Percentiles rank a stretch among this genome's conserved stretches.
These are phyloP conservation scores for Notoglanidium macrostoma DNA, from an alignment of 2,797 vertebrate species.

Conservation along the genomic window DNA sequence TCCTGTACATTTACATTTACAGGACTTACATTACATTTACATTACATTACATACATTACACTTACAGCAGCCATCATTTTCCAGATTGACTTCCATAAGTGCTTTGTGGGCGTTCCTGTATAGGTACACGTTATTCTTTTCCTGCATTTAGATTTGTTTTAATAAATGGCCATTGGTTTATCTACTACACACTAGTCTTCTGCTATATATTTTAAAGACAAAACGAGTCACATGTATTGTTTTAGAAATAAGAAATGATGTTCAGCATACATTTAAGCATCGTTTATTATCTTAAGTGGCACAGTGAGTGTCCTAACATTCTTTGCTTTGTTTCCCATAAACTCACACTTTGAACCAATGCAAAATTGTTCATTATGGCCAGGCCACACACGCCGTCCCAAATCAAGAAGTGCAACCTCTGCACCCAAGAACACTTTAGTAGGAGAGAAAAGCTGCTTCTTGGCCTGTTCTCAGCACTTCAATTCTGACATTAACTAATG, in stretches of 20 bases:
- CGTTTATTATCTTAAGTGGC: conserved; percentile 1
- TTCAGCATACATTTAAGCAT: not conserved
- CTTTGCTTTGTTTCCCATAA: conserved; percentile 7
- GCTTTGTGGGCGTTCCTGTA: not conserved
- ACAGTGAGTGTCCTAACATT: conserved; percentile 1
- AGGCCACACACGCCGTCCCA: conserved; percentile 59
- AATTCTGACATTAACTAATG: conserved; percentile 74
- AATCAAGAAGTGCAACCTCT: conserved; percentile 55
- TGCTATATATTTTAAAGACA: not conserved
- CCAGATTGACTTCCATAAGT: not conserved
- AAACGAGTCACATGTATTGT: not conserved
- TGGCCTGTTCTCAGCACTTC: conserved; percentile 62
- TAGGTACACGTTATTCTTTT: not conserved
- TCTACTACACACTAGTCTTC: not conserved
- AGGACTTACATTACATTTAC: not conserved
- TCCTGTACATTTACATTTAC: not conserved
- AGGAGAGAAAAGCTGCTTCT: conserved; percentile 56
- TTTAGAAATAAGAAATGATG: not conserved
- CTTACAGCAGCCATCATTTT: not conserved
- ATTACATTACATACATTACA: too few relatives aligned
- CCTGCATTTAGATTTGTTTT: not conserved
- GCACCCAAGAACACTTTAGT: conserved; percentile 57
- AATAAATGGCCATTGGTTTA: not conserved
- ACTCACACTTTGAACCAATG: conserved; percentile 4
- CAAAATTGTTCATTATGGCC: conserved; percentile 47